Conservation (phyloP, 2,888 invertebrate genomes). For the Drosophila siamana region DNA sequence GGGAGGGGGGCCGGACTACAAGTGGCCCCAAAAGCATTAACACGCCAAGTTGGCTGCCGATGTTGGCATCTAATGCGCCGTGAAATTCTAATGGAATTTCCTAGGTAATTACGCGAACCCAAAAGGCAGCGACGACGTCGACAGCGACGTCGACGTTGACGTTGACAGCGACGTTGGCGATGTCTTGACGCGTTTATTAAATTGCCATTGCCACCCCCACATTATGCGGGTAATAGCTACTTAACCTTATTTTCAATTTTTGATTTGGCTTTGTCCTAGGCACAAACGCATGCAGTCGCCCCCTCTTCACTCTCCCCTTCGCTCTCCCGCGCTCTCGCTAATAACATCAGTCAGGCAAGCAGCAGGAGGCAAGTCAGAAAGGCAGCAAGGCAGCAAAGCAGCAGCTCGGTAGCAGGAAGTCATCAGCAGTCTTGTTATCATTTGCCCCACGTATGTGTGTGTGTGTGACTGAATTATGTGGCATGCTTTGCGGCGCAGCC, state of each 20-base stretch:
- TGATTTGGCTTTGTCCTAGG: constrained; percentile 64
- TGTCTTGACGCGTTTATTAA: constrained; percentile 61
- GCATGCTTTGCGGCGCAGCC: constrained; percentile 63
- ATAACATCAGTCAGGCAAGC: constrained; percentile 23
- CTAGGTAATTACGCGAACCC: constrained; percentile 70
- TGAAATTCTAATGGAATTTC: constrained; percentile 80
- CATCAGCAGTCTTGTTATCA: constrained; percentile 79
- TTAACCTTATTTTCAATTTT: constrained; percentile 82
- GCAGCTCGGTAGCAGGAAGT: constrained; percentile 60
- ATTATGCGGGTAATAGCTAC: constrained; percentile 77
- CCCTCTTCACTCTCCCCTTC: too few species aligned
- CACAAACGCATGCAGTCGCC: constrained; percentile 28
- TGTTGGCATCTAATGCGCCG: constrained; percentile 69
- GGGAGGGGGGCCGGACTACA: neutral
- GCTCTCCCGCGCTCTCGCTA: neutral
- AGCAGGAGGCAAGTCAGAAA: constrained; percentile 34
- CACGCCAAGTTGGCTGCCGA: constrained; percentile 49
- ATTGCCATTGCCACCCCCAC: constrained; percentile 64
- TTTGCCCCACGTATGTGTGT: constrained; percentile 44
- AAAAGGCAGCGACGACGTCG: constrained; percentile 10
- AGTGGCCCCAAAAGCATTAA: constrained; percentile 48
- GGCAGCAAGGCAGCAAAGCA: constrained; percentile 30
- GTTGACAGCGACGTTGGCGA: neutral
- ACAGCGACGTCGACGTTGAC: too few species aligned
- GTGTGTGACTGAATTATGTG: constrained; percentile 66